Base-by-base conservation (phyloP, 2,888 invertebrate genomes). In the Axea sp. region DNA sequence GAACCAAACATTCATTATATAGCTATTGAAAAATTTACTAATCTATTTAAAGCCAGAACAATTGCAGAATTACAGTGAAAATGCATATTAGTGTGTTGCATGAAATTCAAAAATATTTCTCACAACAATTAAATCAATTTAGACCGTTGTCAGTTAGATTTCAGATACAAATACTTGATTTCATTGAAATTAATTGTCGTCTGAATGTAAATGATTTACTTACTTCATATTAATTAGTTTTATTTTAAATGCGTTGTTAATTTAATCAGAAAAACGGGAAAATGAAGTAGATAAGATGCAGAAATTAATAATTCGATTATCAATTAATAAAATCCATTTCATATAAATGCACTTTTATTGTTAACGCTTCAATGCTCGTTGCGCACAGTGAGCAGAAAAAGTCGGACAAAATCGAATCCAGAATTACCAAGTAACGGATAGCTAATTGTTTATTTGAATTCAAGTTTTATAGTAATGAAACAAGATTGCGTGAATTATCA, bases 111-210 rank as follows among this genome's bases (percentile, higher is more conserved):
- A 22, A 15, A 35, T 4, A n/a, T n/a, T 35, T 47, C 59, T 59
- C 45, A 59, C 45, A 47, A 37, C 19, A 59, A 59, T 47, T 47
- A 17, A 14, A 47, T 47, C 28, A 11, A 37, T 35, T 37, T 59
- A 28, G 17, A 3, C 8, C 0, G 6, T 37, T 8, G 8, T 24
- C 33, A 57, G 43, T 45, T 43, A 17, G 7, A 43, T 45, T 59
- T 45, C 19, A 45, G 26, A 35, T n/a, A 47, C 8, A 26, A 53
- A 59, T 11, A 8, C 8, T 49, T 19, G 6, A 22, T 30, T 37
- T 9, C 7, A n/a, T n/a, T n/a, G n/a, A n/a, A 60, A 30, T 28
- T 47, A 47, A 60, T 37, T 28, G n/a, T 47, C 12, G 31, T n/a
- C 8, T 12, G 41, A 31, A 26, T 33, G 22, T 33, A 28, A 57